phyloP scores from a whole-genome alignment of 2,888 invertebrate species.

The Dolomedes plantarius region DNA sequence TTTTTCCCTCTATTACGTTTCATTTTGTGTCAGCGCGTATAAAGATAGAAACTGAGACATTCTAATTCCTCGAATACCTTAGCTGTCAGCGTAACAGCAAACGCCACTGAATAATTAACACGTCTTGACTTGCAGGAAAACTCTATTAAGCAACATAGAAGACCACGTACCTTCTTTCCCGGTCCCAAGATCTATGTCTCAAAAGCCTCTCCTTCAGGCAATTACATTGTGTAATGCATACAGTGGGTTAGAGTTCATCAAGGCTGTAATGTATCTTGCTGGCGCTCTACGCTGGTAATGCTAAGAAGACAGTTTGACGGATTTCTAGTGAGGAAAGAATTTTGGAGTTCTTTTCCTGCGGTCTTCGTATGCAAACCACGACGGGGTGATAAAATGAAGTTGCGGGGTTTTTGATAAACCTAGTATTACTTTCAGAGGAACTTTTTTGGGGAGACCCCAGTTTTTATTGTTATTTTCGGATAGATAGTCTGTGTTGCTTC shows the following conservation, averaged over 20 bases:
- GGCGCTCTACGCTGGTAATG: conserved; percentile 38
- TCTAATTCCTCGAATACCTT: conserved; percentile 64
- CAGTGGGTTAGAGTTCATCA: conserved; percentile 63
- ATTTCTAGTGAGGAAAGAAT: conserved; percentile 42
- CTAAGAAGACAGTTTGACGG: conserved; percentile 69
- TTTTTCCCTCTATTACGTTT: conserved; percentile 25
- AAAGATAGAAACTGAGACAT: conserved; percentile 35
- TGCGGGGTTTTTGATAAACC: conserved; percentile 59
- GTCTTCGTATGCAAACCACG: conserved; percentile 70
- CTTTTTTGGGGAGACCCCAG: conserved; percentile 6
- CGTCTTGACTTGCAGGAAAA: conserved; percentile 53
- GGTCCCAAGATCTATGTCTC: conserved; percentile 23
- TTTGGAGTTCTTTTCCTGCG: conserved; percentile 29
- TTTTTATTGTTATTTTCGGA: not conserved
- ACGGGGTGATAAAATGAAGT: conserved; percentile 64
- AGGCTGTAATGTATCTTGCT: conserved; percentile 67
- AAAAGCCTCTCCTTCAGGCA: conserved; percentile 57
- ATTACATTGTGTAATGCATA: conserved; percentile 65
- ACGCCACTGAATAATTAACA: conserved; percentile 69
- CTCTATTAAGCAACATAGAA: conserved; percentile 60
- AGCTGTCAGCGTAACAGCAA: conserved; percentile 40
- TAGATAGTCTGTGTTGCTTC: not conserved
- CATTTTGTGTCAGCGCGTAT: conserved; percentile 23
- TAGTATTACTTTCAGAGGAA: conserved; percentile 37
- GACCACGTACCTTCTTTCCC: conserved; percentile 24